Percentiles rank a stretch among this genome's conserved stretches.
Evolutionary conservation across 1,140 invertebrate genomes (phyloP).

Genomic region (Drosophila ambigua): DNA sequence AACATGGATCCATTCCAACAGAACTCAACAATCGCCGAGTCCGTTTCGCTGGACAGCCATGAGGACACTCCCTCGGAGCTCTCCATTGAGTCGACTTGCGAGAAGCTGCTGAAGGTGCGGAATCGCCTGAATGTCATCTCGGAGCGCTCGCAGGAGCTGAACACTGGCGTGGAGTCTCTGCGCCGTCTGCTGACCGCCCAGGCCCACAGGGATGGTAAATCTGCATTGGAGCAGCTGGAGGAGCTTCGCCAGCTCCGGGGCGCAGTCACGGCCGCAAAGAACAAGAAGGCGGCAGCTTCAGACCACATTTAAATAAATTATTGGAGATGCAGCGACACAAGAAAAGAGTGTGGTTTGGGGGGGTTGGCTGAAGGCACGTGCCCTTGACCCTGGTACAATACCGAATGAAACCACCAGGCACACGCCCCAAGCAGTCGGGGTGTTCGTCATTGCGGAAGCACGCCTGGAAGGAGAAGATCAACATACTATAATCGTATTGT

Average conservation of each 20-base stretch:
- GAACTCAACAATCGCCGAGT: background rate
- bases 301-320: too few species aligned
- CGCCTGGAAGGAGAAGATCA: too few species aligned
- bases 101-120: background rate
- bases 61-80: background rate
- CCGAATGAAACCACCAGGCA: too few species aligned
- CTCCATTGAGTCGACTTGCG: background rate
- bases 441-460: too few species aligned
- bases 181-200: background rate
- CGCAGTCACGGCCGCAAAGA: too few species aligned
- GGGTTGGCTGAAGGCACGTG: slow-evolving; percentile 4
- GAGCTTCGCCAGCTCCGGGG: too few species aligned
- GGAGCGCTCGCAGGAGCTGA: background rate
- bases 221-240: too few species aligned
- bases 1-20: background rate
- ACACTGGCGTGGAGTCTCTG: background rate
- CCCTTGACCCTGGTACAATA: slow-evolving; percentile 51
- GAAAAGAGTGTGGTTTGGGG: too few species aligned
- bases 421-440: background rate
- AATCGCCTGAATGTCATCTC: background rate
- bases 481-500: too few species aligned
- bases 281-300: too few species aligned
- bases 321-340: too few species aligned
- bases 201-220: background rate
- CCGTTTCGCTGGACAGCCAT: too few species aligned